Percentiles rank a stretch among this genome's conserved stretches.
Evolutionary conservation across 2,797 vertebrate genomes (phyloP).

Genomic region (Leptatherina wallacei): DNA sequence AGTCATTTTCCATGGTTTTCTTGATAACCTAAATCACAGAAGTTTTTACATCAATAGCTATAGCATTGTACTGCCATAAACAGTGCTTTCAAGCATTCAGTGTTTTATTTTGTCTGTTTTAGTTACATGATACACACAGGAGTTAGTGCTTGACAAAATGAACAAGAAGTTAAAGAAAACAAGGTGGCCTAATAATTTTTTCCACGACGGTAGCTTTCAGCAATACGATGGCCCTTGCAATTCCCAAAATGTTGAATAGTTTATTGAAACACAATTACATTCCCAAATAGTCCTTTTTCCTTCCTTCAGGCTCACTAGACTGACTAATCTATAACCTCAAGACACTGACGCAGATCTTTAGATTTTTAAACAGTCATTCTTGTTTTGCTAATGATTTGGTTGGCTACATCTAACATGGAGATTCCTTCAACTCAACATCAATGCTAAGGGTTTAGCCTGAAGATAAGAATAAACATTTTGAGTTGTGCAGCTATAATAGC

Average conservation of each 20-base stretch:
- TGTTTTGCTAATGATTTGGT: background rate
- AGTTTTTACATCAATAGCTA: too few relatives aligned
- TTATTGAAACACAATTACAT: background rate
- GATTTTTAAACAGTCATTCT: background rate
- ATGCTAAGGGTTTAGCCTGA: too few relatives aligned
- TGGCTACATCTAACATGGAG: background rate
- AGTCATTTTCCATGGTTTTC: too few relatives aligned
- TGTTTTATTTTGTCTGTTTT: too few relatives aligned
- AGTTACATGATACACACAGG: too few relatives aligned
- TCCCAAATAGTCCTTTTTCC: background rate
- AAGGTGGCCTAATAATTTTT: too few relatives aligned
- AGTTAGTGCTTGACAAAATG: too few relatives aligned
- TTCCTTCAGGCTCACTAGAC: background rate
- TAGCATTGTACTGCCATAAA: too few relatives aligned
- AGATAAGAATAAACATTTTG: background rate
- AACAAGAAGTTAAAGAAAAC: too few relatives aligned
- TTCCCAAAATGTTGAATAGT: background rate
- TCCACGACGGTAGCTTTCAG: background rate
- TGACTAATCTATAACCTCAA: background rate
- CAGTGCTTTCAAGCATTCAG: too few relatives aligned
- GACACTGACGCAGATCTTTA: background rate
- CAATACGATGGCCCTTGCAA: background rate
- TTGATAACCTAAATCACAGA: too few relatives aligned
- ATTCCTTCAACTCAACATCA: background rate
- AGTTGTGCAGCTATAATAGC: background rate